Percentiles rank a stretch among this genome's conserved stretches.
These are phyloP conservation scores for Flexamia atlantica DNA, from an alignment of 2,888 invertebrate genomes.

Conservation along the genomic window DNA sequence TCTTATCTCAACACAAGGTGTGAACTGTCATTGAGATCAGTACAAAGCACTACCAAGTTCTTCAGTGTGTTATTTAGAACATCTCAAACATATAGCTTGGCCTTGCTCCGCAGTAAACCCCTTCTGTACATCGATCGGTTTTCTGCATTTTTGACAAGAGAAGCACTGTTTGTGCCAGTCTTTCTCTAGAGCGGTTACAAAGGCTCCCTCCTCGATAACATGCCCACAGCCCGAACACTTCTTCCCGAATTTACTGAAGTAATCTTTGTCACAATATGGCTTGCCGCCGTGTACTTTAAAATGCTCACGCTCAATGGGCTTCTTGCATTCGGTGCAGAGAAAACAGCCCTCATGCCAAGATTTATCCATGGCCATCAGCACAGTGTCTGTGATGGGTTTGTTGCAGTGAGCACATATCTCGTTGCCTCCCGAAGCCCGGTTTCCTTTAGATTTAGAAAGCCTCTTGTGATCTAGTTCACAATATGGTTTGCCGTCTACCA, in stretches of 20 bases:
- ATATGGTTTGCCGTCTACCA: conserved; percentile 79
- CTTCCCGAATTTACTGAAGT: conserved; percentile 72
- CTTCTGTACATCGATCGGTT: conserved; percentile 2
- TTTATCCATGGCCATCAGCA: background rate
- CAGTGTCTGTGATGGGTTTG: background rate
- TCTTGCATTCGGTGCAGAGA: conserved; percentile 78
- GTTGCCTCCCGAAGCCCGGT: background rate
- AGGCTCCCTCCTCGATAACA: background rate
- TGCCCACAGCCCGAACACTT: conserved; percentile 16
- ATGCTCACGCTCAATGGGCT: conserved; percentile 79
- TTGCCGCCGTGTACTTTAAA: conserved; percentile 80
- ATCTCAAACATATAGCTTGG: background rate
- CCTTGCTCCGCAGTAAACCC: background rate
- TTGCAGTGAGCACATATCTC: conserved; percentile 11
- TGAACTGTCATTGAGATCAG: too few species aligned
- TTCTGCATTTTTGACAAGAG: background rate
- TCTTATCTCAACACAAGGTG: too few species aligned
- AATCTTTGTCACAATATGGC: conserved; percentile 86
- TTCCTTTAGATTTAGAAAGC: conserved; percentile 77
- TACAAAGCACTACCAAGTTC: too few species aligned
- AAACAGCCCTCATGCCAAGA: background rate
- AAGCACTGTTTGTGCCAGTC: conserved; percentile 21
- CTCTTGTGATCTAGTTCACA: conserved; percentile 82
- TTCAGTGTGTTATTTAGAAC: background rate
- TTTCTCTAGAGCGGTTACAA: conserved; percentile 5